Percentiles rank a stretch among this genome's conserved stretches.
phyloP scores from a whole-genome alignment of 2,113 vertebrate species.

The Setophaga coronata region DNA sequence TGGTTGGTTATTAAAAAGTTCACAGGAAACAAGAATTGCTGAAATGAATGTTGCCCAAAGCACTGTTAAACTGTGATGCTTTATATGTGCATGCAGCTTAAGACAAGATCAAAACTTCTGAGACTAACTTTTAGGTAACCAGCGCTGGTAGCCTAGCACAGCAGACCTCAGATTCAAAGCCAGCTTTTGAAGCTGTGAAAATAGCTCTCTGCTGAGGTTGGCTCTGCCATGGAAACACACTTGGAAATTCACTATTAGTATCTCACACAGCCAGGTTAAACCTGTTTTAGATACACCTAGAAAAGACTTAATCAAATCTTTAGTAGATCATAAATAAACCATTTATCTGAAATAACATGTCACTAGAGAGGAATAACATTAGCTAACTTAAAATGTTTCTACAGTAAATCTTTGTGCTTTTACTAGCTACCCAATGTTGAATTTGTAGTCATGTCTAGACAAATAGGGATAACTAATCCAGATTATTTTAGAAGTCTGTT shows the following conservation, averaged over 20 bases:
- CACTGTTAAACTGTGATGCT: slow-evolving; percentile 9
- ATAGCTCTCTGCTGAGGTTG: background rate
- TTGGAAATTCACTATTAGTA: background rate
- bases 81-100: background rate
- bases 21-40: slow-evolving; percentile 24
- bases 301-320: background rate
- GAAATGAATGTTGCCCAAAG: slow-evolving; percentile 37
- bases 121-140: background rate
- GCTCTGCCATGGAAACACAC: background rate
- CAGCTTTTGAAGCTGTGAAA: background rate
- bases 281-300: background rate
- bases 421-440: background rate
- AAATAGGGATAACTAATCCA: background rate
- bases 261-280: background rate
- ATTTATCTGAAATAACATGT: background rate
- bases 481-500: background rate
- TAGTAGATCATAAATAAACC: background rate
- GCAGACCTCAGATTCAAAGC: background rate
- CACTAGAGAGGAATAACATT: background rate
- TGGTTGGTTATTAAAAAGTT: slow-evolving; percentile 27
- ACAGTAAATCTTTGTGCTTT: background rate
- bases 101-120: slow-evolving; percentile 32
- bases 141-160: background rate
- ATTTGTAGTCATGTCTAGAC: background rate
- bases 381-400: background rate